phyloP scores from a whole-genome alignment of 2,888 invertebrate genomes.

The Isoperla grammatica region DNA sequence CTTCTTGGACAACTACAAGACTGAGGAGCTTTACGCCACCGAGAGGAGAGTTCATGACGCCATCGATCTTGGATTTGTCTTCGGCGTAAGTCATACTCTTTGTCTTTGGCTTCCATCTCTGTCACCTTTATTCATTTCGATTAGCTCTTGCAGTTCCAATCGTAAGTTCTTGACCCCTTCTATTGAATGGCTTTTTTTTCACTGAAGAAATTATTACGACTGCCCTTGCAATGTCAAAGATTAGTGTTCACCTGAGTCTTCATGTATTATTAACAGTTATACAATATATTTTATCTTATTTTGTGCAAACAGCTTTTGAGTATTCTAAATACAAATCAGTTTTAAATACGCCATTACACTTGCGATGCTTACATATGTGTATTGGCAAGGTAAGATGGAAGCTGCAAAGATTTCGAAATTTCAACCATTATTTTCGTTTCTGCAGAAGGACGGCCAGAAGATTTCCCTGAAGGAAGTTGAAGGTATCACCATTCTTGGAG shows the following conservation, averaged over 20 bases:
- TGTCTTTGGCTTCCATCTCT: too few relatives aligned
- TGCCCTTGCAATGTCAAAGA: too few relatives aligned
- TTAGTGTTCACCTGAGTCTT: too few relatives aligned
- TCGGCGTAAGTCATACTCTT: slow-evolving; percentile 41
- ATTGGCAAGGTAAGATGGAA: neutral
- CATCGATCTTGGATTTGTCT: slow-evolving; percentile 51
- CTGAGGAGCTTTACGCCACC: slow-evolving; percentile 34
- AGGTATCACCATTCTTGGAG: slow-evolving; percentile 41
- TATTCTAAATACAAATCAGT: neutral
- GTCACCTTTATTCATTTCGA: neutral
- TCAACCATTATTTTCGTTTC: slow-evolving; percentile 33
- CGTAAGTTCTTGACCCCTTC: too few relatives aligned
- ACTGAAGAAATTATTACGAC: too few relatives aligned
- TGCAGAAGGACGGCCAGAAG: slow-evolving; percentile 19
- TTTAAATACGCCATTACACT: neutral
- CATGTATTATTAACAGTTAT: too few relatives aligned
- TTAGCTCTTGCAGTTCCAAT: too few relatives aligned
- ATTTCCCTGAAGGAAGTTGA: slow-evolving; percentile 33
- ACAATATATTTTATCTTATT: too few relatives aligned
- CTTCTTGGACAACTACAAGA: too few relatives aligned
- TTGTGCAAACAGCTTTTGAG: too few relatives aligned
- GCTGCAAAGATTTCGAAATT: neutral
- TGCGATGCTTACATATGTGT: neutral
- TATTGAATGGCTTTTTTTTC: too few relatives aligned
- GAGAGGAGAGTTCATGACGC: slow-evolving; percentile 32